These are phyloP conservation scores for Fundulus diaphanus DNA, from an alignment of 2,797 vertebrate species.

Conservation along the genomic window DNA sequence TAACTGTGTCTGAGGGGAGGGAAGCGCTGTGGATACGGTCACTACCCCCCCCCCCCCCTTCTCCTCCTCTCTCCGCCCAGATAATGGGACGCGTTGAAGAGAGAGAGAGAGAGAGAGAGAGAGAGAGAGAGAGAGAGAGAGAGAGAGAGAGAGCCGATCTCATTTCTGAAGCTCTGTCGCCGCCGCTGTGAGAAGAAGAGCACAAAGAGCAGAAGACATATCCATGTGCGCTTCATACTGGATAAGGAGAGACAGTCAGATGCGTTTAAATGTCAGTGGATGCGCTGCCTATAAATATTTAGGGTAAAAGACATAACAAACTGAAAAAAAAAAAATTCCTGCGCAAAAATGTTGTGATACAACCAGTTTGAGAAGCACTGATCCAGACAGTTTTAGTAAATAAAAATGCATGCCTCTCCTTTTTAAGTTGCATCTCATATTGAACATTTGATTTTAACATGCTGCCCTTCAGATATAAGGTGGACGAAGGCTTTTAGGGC, in stretches of 20 bases:
- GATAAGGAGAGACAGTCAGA: neutral
- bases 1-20: constrained; percentile 46
- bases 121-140: too few species aligned
- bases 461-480: neutral
- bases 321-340: too few species aligned
- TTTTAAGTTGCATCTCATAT: neutral
- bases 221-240: neutral
- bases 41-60: constrained; percentile 22
- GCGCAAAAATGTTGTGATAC: too few species aligned
- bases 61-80: constrained; percentile 71
- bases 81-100: constrained; percentile 60
- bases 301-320: neutral
- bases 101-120: too few species aligned
- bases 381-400: neutral
- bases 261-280: neutral
- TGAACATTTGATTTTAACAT: neutral
- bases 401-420: neutral
- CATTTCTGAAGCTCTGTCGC: constrained; percentile 69
- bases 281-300: too few species aligned
- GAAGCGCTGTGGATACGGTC: constrained; percentile 36
- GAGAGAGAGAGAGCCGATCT: constrained; percentile 10
- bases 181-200: constrained; percentile 48
- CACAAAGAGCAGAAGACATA: neutral
- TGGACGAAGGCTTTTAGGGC: neutral
- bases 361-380: neutral